Conservation (phyloP, 2,113 vertebrate species). For the Notarius lentiginosus region DNA sequence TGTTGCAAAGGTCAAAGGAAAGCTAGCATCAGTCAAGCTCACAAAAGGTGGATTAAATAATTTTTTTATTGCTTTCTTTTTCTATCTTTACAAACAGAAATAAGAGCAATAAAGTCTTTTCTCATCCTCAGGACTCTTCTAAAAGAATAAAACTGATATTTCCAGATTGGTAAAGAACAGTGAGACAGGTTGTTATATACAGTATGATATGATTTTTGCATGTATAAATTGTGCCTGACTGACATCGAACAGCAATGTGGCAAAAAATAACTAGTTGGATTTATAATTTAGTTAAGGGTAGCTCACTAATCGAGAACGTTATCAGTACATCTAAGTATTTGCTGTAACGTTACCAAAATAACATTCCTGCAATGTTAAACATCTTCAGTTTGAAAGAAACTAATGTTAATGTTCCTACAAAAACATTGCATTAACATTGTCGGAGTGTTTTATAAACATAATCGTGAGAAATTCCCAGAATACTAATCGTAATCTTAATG, state of each 20-base stretch:
- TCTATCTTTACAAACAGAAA: neutral
- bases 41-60: neutral
- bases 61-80: neutral
- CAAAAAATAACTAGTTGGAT: neutral
- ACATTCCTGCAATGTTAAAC: neutral
- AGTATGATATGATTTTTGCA: too few species aligned
- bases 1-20: neutral
- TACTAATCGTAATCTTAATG: neutral
- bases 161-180: neutral
- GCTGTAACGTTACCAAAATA: neutral
- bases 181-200: neutral
- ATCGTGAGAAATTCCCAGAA: neutral
- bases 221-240: too few species aligned
- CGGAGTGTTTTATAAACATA: neutral
- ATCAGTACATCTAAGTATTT: neutral
- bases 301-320: neutral
- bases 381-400: neutral
- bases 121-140: neutral
- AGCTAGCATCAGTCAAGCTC: neutral
- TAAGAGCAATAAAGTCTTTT: neutral
- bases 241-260: neutral
- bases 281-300: neutral
- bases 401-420: neutral
- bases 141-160: neutral
- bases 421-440: neutral